phyloP scores from a whole-genome alignment of 1,140 invertebrate genomes.

The Drosophila lini region DNA sequence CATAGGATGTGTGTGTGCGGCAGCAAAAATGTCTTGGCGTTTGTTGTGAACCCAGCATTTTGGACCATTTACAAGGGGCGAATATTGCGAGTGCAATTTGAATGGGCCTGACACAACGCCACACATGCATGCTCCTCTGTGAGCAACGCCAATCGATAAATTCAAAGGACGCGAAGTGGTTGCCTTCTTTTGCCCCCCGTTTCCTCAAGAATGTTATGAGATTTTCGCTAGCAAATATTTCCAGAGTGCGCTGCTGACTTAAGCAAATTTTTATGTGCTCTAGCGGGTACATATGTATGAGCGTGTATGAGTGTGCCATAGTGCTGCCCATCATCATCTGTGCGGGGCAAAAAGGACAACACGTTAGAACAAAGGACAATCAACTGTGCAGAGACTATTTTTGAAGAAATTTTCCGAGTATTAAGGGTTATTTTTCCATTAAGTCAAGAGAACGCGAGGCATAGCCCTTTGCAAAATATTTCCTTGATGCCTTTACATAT shows the following conservation, averaged over 20 bases:
- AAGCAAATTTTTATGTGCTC: conserved; percentile 48
- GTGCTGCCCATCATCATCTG: neutral
- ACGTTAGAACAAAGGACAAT: conserved; percentile 12
- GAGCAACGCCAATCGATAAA: conserved; percentile 69
- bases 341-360: conserved; percentile 4
- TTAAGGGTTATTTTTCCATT: neutral
- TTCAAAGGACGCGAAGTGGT: conserved; percentile 46
- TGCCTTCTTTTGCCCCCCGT: conserved; percentile 5
- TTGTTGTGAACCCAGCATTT: conserved; percentile 21
- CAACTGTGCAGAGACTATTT: conserved; percentile 1
- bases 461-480: neutral
- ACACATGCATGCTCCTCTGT: conserved; percentile 22
- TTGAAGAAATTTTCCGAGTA: neutral
- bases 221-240: conserved; percentile 24
- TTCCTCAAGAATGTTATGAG: conserved; percentile 18
- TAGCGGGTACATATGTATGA: neutral
- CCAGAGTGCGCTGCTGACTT: conserved; percentile 56
- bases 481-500: no score
- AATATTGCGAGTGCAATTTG: conserved; percentile 55
- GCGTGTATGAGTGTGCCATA: neutral
- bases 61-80: conserved; percentile 25
- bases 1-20: conserved; percentile 7
- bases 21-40: conserved; percentile 11
- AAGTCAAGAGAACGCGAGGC: no score
- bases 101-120: conserved; percentile 44